Base-by-base conservation (phyloP, 2,888 invertebrate genomes). In the Idaea aversata region DNA sequence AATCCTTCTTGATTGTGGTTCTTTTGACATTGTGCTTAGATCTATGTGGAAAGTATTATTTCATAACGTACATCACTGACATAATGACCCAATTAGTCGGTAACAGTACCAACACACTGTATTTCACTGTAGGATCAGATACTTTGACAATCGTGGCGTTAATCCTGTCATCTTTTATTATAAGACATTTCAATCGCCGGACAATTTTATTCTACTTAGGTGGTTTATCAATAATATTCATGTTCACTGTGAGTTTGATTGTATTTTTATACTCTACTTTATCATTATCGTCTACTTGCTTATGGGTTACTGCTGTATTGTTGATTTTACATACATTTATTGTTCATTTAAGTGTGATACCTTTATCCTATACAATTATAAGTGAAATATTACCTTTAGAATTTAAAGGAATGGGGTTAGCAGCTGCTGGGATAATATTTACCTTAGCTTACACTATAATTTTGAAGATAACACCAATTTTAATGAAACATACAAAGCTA, bases 341-440 rank as follows among this genome's bases (percentile, higher is more conserved):
- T 0, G 71, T 76, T 0, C 76, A 79, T 65, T 36, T 81, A 4
- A 76, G 83, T 25, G 25, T 85, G 0, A 70, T 78, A n/a, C 82
- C 85, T 4, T 66, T 79, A 5, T 65, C 73, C 3, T 84, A 77
- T 75, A 67, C 76, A 1, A 61, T 84, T 34, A 65, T 76, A 4
- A 75, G 79, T 0, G 86, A 86, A 75, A 71, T 85, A 59, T 80
- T 84, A 68, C 84, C 86, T 13, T 70, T 86, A 36, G 80, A 84
- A 59, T 72, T 79, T 36, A 85, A 79, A 66, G 83, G 82, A 0
- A 59, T 72, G 10, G 83, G 80, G 15, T 72, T 73, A 4, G 77
- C 73, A 38, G 63, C 76, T 4, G 69, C 78, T 47, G 83, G 84
- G 0, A 58, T 85, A 34, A 70, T 79, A 5, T 81, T 82, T 34